Evolutionary conservation across 1,140 invertebrate species (phyloP).

Genomic region (Ephestia elutella): DNA sequence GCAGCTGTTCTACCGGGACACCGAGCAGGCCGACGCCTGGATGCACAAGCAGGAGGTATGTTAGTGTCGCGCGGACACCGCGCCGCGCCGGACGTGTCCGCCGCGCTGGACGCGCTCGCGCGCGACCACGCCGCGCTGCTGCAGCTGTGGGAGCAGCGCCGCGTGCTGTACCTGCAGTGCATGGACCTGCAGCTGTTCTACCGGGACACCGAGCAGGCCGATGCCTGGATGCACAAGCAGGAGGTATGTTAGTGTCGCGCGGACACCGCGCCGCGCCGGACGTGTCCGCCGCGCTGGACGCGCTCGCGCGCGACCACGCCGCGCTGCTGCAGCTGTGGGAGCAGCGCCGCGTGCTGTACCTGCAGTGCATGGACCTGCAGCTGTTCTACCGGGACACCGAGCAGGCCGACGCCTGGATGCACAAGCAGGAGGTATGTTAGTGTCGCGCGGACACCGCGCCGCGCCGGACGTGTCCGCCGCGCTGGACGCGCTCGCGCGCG

Average conservation of each 20-base stretch:
- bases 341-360: constrained; percentile 95
- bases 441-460: constrained; percentile 94
- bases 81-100: constrained; percentile 90
- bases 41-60: constrained; percentile 97
- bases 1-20: constrained; percentile 97
- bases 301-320: constrained; percentile 88
- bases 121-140: constrained; percentile 90
- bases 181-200: constrained; percentile 95
- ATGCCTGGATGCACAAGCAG: constrained; percentile 99
- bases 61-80: constrained; percentile 92
- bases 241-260: constrained; percentile 89
- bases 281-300: constrained; percentile 87
- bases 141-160: constrained; percentile 91
- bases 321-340: constrained; percentile 94
- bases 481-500: constrained; percentile 84
- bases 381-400: constrained; percentile 98
- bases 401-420: constrained; percentile 99
- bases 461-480: constrained; percentile 90
- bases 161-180: constrained; percentile 90
- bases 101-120: constrained; percentile 86
- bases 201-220: constrained; percentile 96
- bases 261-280: constrained; percentile 94
- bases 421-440: constrained; percentile 93
- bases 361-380: constrained; percentile 99
- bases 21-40: constrained; percentile 98